A percentile compares a stretch with the other conserved stretches of the same genome.
Conservation (phyloP, 1,140 invertebrate species). For the Trichonephila clavata region DNA sequence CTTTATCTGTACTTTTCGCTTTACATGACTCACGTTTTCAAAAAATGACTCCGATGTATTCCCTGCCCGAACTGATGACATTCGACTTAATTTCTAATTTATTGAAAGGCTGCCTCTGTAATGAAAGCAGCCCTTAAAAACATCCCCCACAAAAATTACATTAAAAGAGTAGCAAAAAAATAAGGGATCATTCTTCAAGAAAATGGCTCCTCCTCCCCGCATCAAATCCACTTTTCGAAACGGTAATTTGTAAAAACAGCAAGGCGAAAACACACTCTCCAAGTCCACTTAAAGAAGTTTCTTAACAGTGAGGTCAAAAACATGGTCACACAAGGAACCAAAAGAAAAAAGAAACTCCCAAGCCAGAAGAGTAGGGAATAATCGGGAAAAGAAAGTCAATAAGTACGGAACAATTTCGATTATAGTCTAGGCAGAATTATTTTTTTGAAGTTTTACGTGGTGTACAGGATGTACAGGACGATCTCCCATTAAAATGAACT, state of each 20-base stretch:
- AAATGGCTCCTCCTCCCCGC: neutral
- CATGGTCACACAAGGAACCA: constrained; percentile 48
- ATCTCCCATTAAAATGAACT: constrained; percentile 31
- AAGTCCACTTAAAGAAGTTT: constrained; percentile 48
- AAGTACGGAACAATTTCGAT: constrained; percentile 75
- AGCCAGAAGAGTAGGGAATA: constrained; percentile 46
- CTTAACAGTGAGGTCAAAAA: constrained; percentile 55
- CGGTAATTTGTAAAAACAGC: constrained; percentile 52
- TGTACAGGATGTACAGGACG: constrained; percentile 39
- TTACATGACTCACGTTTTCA: constrained; percentile 18
- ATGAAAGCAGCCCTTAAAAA: constrained; percentile 32
- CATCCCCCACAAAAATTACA: neutral
- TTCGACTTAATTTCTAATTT: constrained; percentile 61
- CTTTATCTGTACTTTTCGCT: neutral
- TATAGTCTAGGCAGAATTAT: constrained; percentile 47
- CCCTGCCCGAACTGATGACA: neutral
- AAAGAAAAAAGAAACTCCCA: constrained; percentile 15
- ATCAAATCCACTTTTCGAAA: constrained; percentile 38
- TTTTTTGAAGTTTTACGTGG: constrained; percentile 38
- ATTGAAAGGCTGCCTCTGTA: constrained; percentile 3
- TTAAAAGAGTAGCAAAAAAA: neutral
- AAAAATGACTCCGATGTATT: neutral
- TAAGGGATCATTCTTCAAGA: constrained; percentile 47
- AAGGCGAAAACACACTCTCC: constrained; percentile 54
- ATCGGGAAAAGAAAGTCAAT: constrained; percentile 69